These are phyloP conservation scores for Amazona finschi DNA, from an alignment of 2,797 vertebrate genomes.

Conservation along the genomic window DNA sequence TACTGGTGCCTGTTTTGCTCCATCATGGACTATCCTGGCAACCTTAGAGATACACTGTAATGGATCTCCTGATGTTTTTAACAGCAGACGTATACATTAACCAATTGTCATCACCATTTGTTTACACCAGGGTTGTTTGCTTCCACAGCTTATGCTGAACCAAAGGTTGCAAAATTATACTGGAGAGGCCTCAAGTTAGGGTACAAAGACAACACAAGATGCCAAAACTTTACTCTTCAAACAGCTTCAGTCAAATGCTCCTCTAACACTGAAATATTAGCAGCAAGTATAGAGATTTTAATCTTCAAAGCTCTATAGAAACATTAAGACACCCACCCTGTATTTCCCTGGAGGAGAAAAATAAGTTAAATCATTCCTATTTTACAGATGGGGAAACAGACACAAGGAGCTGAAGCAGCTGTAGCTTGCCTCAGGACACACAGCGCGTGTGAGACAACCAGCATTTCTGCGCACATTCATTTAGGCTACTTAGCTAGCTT, in stretches of 20 bases:
- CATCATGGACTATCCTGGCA: background rate
- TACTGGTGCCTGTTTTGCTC: background rate
- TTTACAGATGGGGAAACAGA: constrained; percentile 28
- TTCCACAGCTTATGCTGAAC: background rate
- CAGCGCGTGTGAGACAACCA: constrained; percentile 18
- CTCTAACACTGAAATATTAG: constrained; percentile 43
- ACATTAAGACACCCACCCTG: constrained; percentile 31
- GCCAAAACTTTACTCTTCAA: constrained; percentile 40
- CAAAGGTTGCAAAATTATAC: constrained; percentile 20
- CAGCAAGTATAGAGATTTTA: constrained; percentile 45
- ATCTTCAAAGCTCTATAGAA: constrained; percentile 57
- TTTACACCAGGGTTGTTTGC: background rate
- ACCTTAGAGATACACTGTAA: background rate
- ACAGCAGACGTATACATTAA: background rate
- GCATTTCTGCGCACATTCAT: background rate
- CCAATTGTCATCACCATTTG: background rate
- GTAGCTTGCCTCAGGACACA: constrained; percentile 45
- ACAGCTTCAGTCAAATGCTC: constrained; percentile 4
- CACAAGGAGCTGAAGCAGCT: constrained; percentile 25
- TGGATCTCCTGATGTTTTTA: background rate
- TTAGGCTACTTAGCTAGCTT: background rate
- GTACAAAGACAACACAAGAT: constrained; percentile 20
- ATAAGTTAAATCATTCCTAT: constrained; percentile 39
- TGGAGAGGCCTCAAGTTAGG: background rate
- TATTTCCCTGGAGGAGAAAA: constrained; percentile 47